Base-by-base conservation (phyloP, 1,140 invertebrate species). In the Atta texana region DNA sequence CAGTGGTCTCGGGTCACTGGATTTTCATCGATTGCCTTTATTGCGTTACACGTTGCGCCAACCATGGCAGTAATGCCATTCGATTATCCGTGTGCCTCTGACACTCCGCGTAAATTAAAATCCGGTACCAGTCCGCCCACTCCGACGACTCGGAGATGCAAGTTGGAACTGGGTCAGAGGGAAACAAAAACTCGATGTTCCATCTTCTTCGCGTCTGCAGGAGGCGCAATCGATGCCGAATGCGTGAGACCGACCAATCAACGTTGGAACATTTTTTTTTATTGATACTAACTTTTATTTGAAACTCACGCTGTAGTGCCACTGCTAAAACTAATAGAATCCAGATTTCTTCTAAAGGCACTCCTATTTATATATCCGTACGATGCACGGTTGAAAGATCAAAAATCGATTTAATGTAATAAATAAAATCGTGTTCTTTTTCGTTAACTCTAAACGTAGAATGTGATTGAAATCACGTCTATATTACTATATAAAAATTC, bases 21-120 rank as follows among this genome's bases (percentile, higher is more conserved):
- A 77, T 85, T 87, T 92, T 86, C 81, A 92, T 92, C 91, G 91
- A 92, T 92, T 89, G 85, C 74, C 84, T 90, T 90, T 89, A 90
- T 91, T 88, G 74, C 89, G 77, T 91, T 89, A 88, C 80, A 89
- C 85, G 71, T 89, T 74, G 59, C 75, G 39, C 71, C 39, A 39
- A 53, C 69, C 53, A 61, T 68, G 78, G 87, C 82, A 71, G 66
- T 87, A 89, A 91, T 91, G 57, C 77, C 74, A 66, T 89, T 89
- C 66, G 86, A 92, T 92, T 92, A 85, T 80, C 85, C 81, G 53
- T 63, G 39, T 44, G 51, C 59, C 28, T 51, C 76, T 69, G 57
- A 85, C 80, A 64, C 72, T 51, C n/a, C 16, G 72, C 66, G 77
- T 64, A 76, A 85, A 85, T 88, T 82, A 77, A 84, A 90, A 84